Conservation (phyloP, 2,888 invertebrate genomes). For the Plagodis pulveraria region DNA sequence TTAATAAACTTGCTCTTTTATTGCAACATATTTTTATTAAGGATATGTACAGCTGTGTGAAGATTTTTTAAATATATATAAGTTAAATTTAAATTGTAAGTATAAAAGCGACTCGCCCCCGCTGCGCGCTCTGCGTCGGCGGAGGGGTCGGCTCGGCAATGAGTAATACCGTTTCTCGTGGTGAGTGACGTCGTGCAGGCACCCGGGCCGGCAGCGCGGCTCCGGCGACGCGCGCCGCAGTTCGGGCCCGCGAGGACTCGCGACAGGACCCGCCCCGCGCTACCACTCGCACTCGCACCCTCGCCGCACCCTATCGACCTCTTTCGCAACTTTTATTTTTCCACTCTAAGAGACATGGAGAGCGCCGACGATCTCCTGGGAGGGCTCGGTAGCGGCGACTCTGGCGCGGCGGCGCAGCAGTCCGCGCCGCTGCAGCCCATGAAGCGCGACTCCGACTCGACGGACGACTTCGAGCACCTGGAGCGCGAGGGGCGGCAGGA, state of each 20-base stretch:
- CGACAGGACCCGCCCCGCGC: conserved; percentile 66
- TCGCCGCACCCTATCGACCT: conserved; percentile 68
- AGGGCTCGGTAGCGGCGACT: conserved; percentile 69
- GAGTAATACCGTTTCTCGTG: conserved; percentile 79
- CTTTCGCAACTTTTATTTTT: conserved; percentile 42
- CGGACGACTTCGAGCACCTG: conserved; percentile 90
- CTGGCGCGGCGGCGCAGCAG: conserved; percentile 31
- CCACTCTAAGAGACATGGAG: conserved; percentile 59
- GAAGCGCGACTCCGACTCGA: conserved; percentile 88
- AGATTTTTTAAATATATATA: neutral
- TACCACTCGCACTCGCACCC: conserved; percentile 37
- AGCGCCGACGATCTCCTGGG: conserved; percentile 66
- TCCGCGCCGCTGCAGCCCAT: conserved; percentile 43
- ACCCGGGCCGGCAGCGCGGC: conserved; percentile 41
- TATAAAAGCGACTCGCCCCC: conserved; percentile 45
- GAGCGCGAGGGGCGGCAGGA: conserved; percentile 84
- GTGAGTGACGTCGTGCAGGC: conserved; percentile 76
- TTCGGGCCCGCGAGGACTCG: conserved; percentile 69
- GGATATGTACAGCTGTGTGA: neutral
- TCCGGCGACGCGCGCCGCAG: conserved; percentile 62
- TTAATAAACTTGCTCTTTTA: too few relatives aligned
- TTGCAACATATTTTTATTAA: too few relatives aligned
- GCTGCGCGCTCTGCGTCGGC: conserved; percentile 43
- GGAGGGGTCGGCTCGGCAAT: conserved; percentile 61
- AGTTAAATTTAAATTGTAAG: conserved; percentile 22